Percentiles rank a stretch among this genome's conserved stretches.
Conservation (phyloP, 2,797 vertebrate species). For the Emydoidea blandingii region DNA sequence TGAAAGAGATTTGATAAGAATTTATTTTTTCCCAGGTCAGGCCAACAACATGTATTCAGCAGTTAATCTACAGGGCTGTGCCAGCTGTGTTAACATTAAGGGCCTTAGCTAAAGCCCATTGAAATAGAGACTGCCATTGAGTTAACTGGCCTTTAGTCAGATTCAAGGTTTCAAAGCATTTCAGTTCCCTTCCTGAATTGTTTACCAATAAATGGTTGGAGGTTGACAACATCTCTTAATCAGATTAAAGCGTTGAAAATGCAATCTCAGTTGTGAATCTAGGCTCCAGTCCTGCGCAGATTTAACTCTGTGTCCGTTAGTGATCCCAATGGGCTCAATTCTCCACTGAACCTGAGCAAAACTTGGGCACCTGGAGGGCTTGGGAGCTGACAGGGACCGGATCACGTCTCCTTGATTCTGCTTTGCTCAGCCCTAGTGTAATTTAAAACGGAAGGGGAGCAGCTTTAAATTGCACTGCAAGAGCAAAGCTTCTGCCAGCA, state of each 20-base stretch:
- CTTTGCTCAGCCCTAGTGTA: neutral
- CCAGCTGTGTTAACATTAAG: neutral
- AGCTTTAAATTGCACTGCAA: neutral
- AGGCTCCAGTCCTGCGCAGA: neutral
- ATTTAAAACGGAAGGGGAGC: neutral
- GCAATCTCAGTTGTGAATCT: neutral
- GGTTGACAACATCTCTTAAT: neutral
- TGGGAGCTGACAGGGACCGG: neutral
- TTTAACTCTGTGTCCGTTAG: neutral
- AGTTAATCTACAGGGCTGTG: neutral
- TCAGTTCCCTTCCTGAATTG: neutral
- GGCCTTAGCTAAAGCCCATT: neutral
- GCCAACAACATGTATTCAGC: neutral
- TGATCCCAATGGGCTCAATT: neutral
- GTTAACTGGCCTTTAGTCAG: neutral
- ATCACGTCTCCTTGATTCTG: neutral
- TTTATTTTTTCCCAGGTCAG: neutral
- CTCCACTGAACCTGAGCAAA: neutral
- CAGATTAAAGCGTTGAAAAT: neutral
- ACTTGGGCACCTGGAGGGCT: neutral
- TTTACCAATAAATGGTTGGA: conserved; percentile 10
- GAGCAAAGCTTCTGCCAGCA: neutral
- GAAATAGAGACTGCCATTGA: neutral
- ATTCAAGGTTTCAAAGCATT: neutral
- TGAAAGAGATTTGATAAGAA: neutral